phyloP scores from a whole-genome alignment of 2,113 vertebrate genomes.

The Perca fluviatilis region DNA sequence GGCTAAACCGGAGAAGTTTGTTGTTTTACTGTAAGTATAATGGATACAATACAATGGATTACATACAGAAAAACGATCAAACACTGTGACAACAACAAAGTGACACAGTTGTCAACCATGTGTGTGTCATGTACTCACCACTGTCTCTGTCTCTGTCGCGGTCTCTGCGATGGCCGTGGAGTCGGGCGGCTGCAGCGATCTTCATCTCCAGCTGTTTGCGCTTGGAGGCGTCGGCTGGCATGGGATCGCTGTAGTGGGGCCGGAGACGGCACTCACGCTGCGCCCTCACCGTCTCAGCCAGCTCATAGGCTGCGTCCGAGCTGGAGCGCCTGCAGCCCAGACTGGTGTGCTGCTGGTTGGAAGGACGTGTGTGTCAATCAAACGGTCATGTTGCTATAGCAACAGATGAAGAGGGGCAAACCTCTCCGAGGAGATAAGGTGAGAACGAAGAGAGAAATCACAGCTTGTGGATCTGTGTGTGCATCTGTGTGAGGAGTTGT shows the following conservation, averaged over 20 bases:
- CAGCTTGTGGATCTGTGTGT: background rate
- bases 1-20: too few species aligned
- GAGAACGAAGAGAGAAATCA: slow-evolving; percentile 19
- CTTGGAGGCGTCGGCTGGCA: slow-evolving; percentile 90
- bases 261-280: slow-evolving; percentile 90
- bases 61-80: background rate
- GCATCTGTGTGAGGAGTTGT: slow-evolving; percentile 6
- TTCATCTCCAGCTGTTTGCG: slow-evolving; percentile 94
- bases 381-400: slow-evolving; percentile 43
- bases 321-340: slow-evolving; percentile 89
- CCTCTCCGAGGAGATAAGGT: background rate
- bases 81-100: background rate
- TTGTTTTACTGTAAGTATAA: background rate
- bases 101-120: background rate
- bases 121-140: slow-evolving; percentile 65
- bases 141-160: slow-evolving; percentile 85
- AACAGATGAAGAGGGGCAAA: slow-evolving; percentile 51
- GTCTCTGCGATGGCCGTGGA: slow-evolving; percentile 87
- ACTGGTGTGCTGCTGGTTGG: slow-evolving; percentile 76
- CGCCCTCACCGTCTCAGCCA: slow-evolving; percentile 85
- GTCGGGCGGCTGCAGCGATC: slow-evolving; percentile 88
- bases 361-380: slow-evolving; percentile 66
- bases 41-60: background rate
- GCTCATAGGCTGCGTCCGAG: slow-evolving; percentile 89
- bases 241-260: slow-evolving; percentile 91